Evolutionary conservation across 2,888 invertebrate genomes (phyloP).

Genomic region (Cataglyphis cursor): DNA sequence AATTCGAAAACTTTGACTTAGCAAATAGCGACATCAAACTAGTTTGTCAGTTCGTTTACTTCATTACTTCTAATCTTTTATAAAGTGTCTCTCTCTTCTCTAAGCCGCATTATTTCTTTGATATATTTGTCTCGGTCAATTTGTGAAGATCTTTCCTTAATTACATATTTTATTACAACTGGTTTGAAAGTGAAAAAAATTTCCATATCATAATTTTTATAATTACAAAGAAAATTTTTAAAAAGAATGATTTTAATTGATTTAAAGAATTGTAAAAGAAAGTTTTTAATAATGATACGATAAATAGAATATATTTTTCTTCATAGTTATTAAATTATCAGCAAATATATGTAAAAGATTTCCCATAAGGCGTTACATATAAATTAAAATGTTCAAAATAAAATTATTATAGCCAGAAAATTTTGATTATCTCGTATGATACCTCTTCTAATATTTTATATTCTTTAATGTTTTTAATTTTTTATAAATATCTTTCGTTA

Average conservation of each 20-base stretch:
- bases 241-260: not conserved
- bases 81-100: constrained; percentile 1
- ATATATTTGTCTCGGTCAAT: not conserved
- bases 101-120: not conserved
- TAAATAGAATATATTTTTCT: not conserved
- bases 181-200: not conserved
- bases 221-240: not conserved
- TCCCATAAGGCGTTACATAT: not conserved
- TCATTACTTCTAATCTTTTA: not conserved
- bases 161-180: not conserved
- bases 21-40: constrained; percentile 10
- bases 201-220: not conserved
- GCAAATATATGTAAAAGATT: not conserved
- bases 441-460: not conserved
- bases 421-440: not conserved
- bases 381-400: not conserved
- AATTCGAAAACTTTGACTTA: constrained; percentile 55
- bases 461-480: not conserved
- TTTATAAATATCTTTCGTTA: not conserved
- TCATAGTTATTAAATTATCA: not conserved
- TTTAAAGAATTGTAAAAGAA: not conserved
- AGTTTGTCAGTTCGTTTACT: constrained; percentile 4
- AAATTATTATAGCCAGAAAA: not conserved
- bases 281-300: not conserved
- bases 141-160: not conserved